Percentiles rank a stretch among this genome's conserved stretches.
phyloP scores from a whole-genome alignment of 2,797 vertebrate genomes.

The Chelonia mydas region DNA sequence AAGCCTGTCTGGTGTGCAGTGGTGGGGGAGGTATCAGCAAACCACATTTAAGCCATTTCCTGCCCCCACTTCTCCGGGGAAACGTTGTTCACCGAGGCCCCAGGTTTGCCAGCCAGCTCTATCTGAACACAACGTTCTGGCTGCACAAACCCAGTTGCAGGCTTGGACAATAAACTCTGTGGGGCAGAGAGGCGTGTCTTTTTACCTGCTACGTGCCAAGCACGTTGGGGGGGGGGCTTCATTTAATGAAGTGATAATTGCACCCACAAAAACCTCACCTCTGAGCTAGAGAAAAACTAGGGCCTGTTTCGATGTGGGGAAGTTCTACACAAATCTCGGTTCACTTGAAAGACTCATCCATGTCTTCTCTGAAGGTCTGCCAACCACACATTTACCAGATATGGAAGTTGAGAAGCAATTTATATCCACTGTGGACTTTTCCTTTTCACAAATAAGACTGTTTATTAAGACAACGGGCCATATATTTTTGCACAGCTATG shows the following conservation, averaged over 20 bases:
- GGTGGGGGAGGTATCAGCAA: not conserved
- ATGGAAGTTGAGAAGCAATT: not conserved
- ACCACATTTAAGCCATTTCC: fast-evolving
- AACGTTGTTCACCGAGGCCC: not conserved
- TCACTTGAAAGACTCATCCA: not conserved
- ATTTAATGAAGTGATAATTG: not conserved
- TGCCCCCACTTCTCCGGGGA: not conserved
- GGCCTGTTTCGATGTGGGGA: not conserved
- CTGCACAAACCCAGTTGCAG: not conserved
- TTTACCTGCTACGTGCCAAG: not conserved
- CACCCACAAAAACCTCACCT: not conserved
- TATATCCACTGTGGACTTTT: not conserved
- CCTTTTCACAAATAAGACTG: not conserved
- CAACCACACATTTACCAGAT: not conserved
- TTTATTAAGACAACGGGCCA: not conserved
- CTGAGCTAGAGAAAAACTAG: not conserved
- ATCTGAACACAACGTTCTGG: not conserved
- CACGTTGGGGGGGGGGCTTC: fast-evolving
- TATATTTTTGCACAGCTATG: not conserved
- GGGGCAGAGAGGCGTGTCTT: not conserved
- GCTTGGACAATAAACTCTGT: fast-evolving
- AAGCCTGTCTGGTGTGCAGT: not conserved
- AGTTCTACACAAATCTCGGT: not conserved
- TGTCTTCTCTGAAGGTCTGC: fast-evolving
- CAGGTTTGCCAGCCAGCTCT: not conserved